phyloP scores from a whole-genome alignment of 2,888 invertebrate species.

The Sipha maydis region DNA sequence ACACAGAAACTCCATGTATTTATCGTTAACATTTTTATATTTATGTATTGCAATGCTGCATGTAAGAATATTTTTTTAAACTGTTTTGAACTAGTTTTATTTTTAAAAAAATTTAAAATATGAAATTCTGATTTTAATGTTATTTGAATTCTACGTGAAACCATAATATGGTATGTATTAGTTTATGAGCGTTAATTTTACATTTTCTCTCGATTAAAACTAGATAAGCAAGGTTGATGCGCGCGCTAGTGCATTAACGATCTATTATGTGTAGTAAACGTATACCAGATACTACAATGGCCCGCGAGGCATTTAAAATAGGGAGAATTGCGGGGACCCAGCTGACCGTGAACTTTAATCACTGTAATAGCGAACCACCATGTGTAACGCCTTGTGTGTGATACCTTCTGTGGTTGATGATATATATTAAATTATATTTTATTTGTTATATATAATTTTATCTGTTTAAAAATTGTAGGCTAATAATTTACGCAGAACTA shows the following conservation, averaged over 20 bases:
- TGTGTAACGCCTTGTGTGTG: conserved; percentile 52
- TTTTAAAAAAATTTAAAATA: not conserved
- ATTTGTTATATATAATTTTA: not conserved
- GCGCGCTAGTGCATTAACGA: conserved; percentile 51
- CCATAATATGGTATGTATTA: conserved; percentile 22
- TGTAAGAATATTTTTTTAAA: conserved; percentile 13
- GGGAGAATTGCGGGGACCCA: conserved; percentile 52
- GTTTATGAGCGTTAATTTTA: conserved; percentile 12
- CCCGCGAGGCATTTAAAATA: conserved; percentile 46
- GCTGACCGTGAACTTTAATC: conserved; percentile 61
- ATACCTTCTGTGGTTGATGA: conserved; percentile 17
- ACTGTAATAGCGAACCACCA: conserved; percentile 35
- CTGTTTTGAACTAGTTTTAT: not conserved
- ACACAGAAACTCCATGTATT: not conserved
- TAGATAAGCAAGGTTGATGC: conserved; percentile 41
- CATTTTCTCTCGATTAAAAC: conserved; percentile 48
- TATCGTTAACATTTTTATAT: not conserved
- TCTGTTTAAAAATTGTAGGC: not conserved
- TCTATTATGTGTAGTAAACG: conserved; percentile 37
- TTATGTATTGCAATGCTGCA: not conserved
- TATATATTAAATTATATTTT: not conserved
- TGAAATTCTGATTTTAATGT: not conserved
- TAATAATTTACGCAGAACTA: not conserved
- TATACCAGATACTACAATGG: conserved; percentile 47
- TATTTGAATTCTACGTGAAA: not conserved